Evolutionary conservation across 1,140 invertebrate species (phyloP).

Genomic region (Zaprionus africanus): DNA sequence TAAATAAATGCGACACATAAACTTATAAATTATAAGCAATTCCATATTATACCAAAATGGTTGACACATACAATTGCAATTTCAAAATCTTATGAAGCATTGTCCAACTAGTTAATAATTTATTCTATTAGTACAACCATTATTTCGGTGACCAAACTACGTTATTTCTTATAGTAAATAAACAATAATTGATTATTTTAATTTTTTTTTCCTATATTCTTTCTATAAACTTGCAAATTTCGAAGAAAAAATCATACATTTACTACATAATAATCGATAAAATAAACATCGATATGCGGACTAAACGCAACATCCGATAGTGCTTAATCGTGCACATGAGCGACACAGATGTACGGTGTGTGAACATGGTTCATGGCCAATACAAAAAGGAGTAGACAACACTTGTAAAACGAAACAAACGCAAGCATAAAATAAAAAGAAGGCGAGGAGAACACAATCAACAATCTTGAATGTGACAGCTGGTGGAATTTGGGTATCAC

Average conservation of each 20-base stretch:
- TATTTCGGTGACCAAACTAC: too few species aligned
- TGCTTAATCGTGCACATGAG: slow-evolving; percentile 26
- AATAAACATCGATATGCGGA: background rate
- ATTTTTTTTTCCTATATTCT: background rate
- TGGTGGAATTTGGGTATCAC: slow-evolving; percentile 6
- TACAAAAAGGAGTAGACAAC: slow-evolving; percentile 32
- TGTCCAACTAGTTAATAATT: too few species aligned
- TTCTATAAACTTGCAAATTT: background rate
- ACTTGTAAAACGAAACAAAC: slow-evolving; percentile 40
- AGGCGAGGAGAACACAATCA: slow-evolving; percentile 28
- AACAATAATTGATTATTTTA: too few species aligned
- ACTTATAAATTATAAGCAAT: too few species aligned
- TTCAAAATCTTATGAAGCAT: too few species aligned
- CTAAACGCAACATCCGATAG: background rate
- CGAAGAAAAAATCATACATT: background rate
- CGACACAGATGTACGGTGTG: slow-evolving; percentile 22
- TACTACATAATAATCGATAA: background rate
- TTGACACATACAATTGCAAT: too few species aligned
- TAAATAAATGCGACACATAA: too few species aligned
- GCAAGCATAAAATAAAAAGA: slow-evolving; percentile 20
- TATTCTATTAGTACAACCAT: too few species aligned
- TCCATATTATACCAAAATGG: too few species aligned
- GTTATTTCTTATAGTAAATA: too few species aligned
- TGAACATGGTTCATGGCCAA: slow-evolving; percentile 19
- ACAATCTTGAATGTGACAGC: slow-evolving; percentile 26